Base-by-base conservation (phyloP, 2,113 vertebrate species). In the Euleptes europaea region DNA sequence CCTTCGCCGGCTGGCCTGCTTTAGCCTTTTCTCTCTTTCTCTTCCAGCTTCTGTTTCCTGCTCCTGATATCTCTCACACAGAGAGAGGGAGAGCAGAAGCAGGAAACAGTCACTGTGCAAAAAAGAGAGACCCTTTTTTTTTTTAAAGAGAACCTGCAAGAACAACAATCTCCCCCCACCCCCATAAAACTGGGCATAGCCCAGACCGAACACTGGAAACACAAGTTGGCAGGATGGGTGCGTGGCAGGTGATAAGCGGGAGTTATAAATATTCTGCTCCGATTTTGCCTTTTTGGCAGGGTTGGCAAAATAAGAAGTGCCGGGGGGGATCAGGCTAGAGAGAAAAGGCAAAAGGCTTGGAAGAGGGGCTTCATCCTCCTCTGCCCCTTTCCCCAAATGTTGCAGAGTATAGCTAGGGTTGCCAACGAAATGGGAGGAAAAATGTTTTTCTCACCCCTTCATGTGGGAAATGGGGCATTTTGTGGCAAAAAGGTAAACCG, bases 21-120 rank as follows among this genome's bases (percentile, higher is more conserved):
- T 33, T 47, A 19, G 85, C 75, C 51, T 74, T 73, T 6, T 2
- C n/a, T 23, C 14, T 35, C 26, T 12, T 26, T 14, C 42, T 23
- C 31, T 57, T 15, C 49, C 42, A 54, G 51, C 86, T 69, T 77
- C 84, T 35, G 69, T 73, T 85, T 80, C 84, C 84, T 85, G 69
- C 84, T 80, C 84, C 77, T 38, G 40, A 65, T 65, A 28, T 38
- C 70, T 69, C 72, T 47, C 80, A 1, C 42, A 35, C 65, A 69
- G 33, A 14, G 12, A 42, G 4, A 14, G 12, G 33, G 4, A 33
- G 33, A 21, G 44, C 74, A 60, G 28, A 78, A 70, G 83, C 83
- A 85, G 83, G 83, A 85, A 85, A 85, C 76, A 60, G 83, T 78
- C 75, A 71, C 38, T 28, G 66, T 15, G 31, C 42, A 33, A 19